phyloP scores from a whole-genome alignment of 2,797 vertebrate genomes.

The Bovichtus diacanthus region DNA sequence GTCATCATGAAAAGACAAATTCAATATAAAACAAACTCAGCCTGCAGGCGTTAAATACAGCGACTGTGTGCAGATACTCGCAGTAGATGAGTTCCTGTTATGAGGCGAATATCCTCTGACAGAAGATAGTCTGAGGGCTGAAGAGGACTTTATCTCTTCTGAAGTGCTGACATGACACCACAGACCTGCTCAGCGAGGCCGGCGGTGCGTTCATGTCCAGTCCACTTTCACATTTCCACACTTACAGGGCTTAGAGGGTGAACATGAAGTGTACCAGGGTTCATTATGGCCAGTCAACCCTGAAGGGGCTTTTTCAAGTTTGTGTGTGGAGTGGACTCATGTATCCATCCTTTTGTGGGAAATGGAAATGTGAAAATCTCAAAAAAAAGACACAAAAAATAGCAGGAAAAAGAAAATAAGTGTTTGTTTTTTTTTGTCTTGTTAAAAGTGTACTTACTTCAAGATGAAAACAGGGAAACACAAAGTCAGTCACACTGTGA shows the following conservation, averaged over 20 bases:
- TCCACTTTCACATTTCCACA: conserved; percentile 16
- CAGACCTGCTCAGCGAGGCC: conserved; percentile 37
- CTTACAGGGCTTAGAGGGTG: conserved; percentile 19
- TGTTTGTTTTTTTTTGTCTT: too few species aligned
- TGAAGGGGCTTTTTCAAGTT: conserved; percentile 6
- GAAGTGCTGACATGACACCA: conserved; percentile 54
- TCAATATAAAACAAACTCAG: not conserved
- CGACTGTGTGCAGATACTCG: conserved; percentile 9
- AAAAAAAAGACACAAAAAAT: not conserved
- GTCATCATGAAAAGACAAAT: not conserved
- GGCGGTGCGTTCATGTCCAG: conserved; percentile 14
- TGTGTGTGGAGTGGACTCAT: not conserved
- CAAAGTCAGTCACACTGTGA: too few species aligned
- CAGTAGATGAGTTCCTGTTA: not conserved
- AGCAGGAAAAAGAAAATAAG: too few species aligned
- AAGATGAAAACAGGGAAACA: too few species aligned
- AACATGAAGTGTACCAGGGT: conserved; percentile 20
- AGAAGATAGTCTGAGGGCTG: conserved; percentile 32
- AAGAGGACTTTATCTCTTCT: conserved; percentile 44
- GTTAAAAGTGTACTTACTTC: too few species aligned
- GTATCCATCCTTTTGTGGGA: not conserved
- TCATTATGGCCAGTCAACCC: conserved; percentile 8
- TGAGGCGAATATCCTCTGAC: conserved; percentile 42
- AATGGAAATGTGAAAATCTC: not conserved
- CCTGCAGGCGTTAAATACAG: conserved; percentile 23